phyloP scores from a whole-genome alignment of 1,140 invertebrate genomes.

The Meloidogyne hapla region DNA sequence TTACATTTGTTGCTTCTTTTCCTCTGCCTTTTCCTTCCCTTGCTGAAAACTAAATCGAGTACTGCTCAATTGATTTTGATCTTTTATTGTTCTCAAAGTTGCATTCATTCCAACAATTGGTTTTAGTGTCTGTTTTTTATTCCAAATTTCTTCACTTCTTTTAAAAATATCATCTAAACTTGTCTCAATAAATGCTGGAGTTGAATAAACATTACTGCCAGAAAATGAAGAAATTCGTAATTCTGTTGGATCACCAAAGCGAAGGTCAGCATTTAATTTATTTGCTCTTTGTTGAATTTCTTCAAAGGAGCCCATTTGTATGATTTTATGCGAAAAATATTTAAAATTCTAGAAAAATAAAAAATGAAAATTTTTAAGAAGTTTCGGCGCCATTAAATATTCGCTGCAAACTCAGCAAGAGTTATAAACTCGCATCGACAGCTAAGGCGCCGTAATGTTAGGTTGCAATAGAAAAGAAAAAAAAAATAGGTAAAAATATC shows the following conservation, averaged over 20 bases:
- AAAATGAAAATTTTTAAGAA: too few relatives aligned
- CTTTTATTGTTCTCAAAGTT: constrained; percentile 19
- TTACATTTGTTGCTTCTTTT: not conserved
- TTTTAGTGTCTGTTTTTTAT: constrained; percentile 42
- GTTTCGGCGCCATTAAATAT: too few relatives aligned
- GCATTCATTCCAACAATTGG: constrained; percentile 18
- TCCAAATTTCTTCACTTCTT: constrained; percentile 52
- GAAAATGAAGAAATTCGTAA: constrained; percentile 7
- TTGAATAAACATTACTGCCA: not conserved
- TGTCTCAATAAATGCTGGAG: constrained; percentile 24
- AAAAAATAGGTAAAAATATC: too few relatives aligned
- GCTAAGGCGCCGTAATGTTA: too few relatives aligned
- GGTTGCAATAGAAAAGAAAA: too few relatives aligned
- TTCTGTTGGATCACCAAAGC: constrained; percentile 22
- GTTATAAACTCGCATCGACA: too few relatives aligned
- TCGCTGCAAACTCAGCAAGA: too few relatives aligned
- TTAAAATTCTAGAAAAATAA: too few relatives aligned
- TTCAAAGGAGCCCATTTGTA: constrained; percentile 22
- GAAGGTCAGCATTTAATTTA: constrained; percentile 32
- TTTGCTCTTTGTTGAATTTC: constrained; percentile 37
- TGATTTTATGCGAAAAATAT: not conserved
- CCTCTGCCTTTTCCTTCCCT: too few relatives aligned
- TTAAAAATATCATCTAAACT: constrained; percentile 40
- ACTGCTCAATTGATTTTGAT: constrained; percentile 26
- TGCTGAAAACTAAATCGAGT: not conserved